Evolutionary conservation across 2,113 vertebrate genomes (phyloP).

Genomic region (Chlorocebus sabaeus): DNA sequence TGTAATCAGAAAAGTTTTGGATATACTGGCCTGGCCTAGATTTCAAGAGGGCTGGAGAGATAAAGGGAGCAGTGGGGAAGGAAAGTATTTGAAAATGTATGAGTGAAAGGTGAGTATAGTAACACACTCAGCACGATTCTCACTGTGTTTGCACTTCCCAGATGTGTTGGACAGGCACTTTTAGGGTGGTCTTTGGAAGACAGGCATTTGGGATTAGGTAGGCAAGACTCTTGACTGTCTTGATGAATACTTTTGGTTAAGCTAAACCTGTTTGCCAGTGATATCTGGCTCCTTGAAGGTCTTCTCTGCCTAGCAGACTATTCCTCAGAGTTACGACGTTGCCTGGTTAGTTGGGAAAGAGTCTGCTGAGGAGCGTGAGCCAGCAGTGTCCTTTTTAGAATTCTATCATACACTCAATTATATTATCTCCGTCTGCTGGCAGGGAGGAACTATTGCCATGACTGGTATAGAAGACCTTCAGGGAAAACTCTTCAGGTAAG

Average conservation of each 20-base stretch:
- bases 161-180: neutral
- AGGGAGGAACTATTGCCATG: conserved; percentile 79
- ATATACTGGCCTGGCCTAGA: conserved; percentile 11
- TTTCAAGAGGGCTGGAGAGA: conserved; percentile 19
- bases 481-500: conserved; percentile 77
- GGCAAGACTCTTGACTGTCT: neutral
- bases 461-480: conserved; percentile 79
- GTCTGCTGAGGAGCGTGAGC: conserved; percentile 61
- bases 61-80: neutral
- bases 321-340: conserved; percentile 52
- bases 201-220: conserved; percentile 42
- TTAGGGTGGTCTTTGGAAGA: neutral
- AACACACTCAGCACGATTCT: neutral
- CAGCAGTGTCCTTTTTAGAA: conserved; percentile 62
- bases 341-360: conserved; percentile 45
- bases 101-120: conserved; percentile 52
- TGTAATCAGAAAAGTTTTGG: neutral
- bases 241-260: conserved; percentile 24
- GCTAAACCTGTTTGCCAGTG: conserved; percentile 52
- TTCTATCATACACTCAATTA: conserved; percentile 70
- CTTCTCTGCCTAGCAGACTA: conserved; percentile 74
- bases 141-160: neutral
- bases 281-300: conserved; percentile 75
- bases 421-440: conserved; percentile 78
- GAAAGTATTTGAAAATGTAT: neutral